phyloP scores from a whole-genome alignment of 2,797 vertebrate genomes.

The Echeneis naucrates region DNA sequence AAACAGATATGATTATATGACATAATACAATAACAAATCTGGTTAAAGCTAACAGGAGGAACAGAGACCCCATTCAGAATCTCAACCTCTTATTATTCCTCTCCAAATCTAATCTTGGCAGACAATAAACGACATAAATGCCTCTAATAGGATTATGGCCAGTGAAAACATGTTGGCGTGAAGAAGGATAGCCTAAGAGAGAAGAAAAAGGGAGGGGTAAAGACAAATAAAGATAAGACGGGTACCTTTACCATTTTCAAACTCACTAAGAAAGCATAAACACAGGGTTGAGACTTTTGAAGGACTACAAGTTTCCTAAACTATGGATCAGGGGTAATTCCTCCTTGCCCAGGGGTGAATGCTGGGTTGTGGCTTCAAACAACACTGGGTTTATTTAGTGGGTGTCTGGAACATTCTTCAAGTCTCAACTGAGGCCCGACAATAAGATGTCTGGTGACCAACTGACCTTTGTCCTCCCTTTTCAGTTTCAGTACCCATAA shows the following conservation, averaged over 20 bases:
- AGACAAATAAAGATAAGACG: conserved; percentile 40
- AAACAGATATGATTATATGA: conserved; percentile 77
- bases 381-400: conserved; percentile 60
- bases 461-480: conserved; percentile 48
- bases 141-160: conserved; percentile 73
- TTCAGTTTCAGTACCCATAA: conserved; percentile 7
- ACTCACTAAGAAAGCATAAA: conserved; percentile 53
- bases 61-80: conserved; percentile 76
- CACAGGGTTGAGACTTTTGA: conserved; percentile 41
- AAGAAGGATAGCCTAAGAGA: conserved; percentile 31
- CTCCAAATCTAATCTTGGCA: conserved; percentile 73
- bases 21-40: conserved; percentile 77
- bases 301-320: conserved; percentile 52
- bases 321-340: conserved; percentile 68
- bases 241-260: conserved; percentile 48
- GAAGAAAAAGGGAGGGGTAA: neutral
- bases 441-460: conserved; percentile 52
- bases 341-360: conserved; percentile 46
- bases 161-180: conserved; percentile 72
- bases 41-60: conserved; percentile 63
- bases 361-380: conserved; percentile 61
- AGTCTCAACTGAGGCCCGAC: conserved; percentile 46
- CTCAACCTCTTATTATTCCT: conserved; percentile 69
- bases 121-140: conserved; percentile 81
- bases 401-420: conserved; percentile 70